These are phyloP conservation scores for Drosophila dunni DNA, from an alignment of 1,140 invertebrate species.

Conservation along the genomic window DNA sequence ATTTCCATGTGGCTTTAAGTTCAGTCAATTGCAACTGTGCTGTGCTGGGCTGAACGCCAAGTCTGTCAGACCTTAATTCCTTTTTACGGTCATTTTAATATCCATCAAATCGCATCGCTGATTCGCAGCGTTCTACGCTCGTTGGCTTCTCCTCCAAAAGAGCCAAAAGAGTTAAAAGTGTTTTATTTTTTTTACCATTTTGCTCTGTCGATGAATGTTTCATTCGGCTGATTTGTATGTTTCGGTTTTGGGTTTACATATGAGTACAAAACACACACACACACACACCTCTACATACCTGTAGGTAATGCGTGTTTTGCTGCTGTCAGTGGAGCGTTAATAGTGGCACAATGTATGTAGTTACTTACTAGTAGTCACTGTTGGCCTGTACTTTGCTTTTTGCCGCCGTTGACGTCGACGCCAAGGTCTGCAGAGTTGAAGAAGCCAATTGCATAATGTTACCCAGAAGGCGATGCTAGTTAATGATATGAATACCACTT, in stretches of 20 bases:
- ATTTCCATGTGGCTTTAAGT: conserved; percentile 30
- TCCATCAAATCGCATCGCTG: conserved; percentile 82
- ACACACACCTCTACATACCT: background rate
- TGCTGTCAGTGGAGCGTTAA: conserved; percentile 78
- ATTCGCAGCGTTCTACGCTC: conserved; percentile 75
- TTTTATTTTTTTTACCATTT: conserved; percentile 35
- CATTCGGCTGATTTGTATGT: conserved; percentile 78
- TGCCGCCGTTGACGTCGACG: no score
- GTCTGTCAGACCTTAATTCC: conserved; percentile 83
- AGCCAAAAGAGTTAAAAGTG: background rate
- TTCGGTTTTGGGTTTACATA: conserved; percentile 36
- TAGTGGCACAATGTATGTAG: conserved; percentile 71
- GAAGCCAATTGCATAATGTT: conserved; percentile 60
- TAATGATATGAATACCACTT: conserved; percentile 52
- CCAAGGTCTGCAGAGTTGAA: conserved; percentile 21
- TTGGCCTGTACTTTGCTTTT: conserved; percentile 24
- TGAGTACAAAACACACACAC: background rate
- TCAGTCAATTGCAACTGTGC: conserved; percentile 75
- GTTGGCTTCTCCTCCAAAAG: conserved; percentile 50
- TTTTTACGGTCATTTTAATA: conserved; percentile 84
- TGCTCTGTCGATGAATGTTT: conserved; percentile 71
- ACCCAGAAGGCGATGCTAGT: conserved; percentile 37
- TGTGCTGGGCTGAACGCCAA: conserved; percentile 55
- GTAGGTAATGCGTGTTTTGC: conserved; percentile 61
- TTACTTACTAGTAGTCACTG: conserved; percentile 20